Evolutionary conservation across 1,140 invertebrate genomes (phyloP), one percentile per base, ranked within the genome.

Genomic region (Temnothorax nylanderi): DNA sequence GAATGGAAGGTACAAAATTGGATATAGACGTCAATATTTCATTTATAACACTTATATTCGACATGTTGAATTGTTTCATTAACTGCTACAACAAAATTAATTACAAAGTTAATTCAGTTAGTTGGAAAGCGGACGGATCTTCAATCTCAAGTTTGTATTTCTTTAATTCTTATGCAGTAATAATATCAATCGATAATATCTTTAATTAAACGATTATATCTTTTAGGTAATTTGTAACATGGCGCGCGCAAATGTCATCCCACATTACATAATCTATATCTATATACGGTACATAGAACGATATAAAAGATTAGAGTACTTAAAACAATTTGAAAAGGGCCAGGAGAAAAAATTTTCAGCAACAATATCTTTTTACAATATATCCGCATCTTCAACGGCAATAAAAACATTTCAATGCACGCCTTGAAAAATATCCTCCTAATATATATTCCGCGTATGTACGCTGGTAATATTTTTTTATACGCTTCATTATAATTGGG

Each of bases 31-130:
- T 37, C n/a, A 37, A 67, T 47, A 34, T 34, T 11, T 54, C 1
- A 60, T 72, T 72, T 81, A 32, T 47, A 18, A 44, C 16, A 5
- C 3, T 65, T 47, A 78, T 65, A 65, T 78, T 21, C 26, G 13
- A 5, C 13, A 37, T 2, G 11, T 16, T 75, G 5, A 77, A 64
- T 44, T n/a, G 47, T 26, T 69, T 49, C 11, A 6, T 41, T 32
- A 65, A 65, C 44, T 11, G 6, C 3, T 49, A 16, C 5, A 49
- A 69, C 3, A 8, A 65, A 64, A 64, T 64, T 37, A 37, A 26
- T 37, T 18, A 10, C 0, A 65, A 44, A 47, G 5, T 67, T 67
- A 41, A 44, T 44, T 34, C 18, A 21, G 8, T 10, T 44, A 67
- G 1, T 41, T 21, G n/a, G 37, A 21, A 47, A 69, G 26, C 0